Percentiles rank a stretch among this genome's conserved stretches.
These are phyloP conservation scores for Carterocephalus palaemon DNA, from an alignment of 2,888 invertebrate species.

Conservation along the genomic window DNA sequence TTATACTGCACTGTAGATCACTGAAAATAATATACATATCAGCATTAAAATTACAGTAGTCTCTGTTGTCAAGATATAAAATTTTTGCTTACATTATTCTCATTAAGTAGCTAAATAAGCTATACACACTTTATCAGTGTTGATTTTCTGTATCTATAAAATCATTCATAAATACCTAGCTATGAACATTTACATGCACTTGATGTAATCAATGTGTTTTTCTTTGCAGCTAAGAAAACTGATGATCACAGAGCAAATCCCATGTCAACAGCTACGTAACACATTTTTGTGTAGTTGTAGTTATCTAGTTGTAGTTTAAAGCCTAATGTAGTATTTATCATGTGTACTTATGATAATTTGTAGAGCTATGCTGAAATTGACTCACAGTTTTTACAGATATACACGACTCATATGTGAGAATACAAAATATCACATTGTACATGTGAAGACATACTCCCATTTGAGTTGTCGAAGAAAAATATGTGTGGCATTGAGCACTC, in stretches of 20 bases:
- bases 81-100: conserved; percentile 14
- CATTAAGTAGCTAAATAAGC: conserved; percentile 18
- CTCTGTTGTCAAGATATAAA: conserved; percentile 11
- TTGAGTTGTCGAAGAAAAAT: conserved; percentile 49
- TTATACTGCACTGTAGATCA: no score
- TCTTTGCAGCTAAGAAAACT: conserved; percentile 57
- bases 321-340: conserved; percentile 46
- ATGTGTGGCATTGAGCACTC: conserved; percentile 42
- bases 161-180: background rate
- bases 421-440: conserved; percentile 41
- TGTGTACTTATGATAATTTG: conserved; percentile 36
- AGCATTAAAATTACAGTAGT: no score
- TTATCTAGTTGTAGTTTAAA: conserved; percentile 40
- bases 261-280: conserved; percentile 47
- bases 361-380: conserved; percentile 73
- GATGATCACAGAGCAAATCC: conserved; percentile 59
- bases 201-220: conserved; percentile 32
- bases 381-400: conserved; percentile 71
- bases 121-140: background rate
- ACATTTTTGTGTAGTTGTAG: conserved; percentile 29
- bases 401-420: conserved; percentile 57
- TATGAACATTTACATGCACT: conserved; percentile 19
- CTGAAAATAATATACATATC: no score
- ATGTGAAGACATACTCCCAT: conserved; percentile 50
- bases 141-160: background rate